A percentile compares a stretch with the other conserved stretches of the same genome.
Evolutionary conservation across 2,888 invertebrate species (phyloP).

Genomic region (Drosophila parthenogenetica): DNA sequence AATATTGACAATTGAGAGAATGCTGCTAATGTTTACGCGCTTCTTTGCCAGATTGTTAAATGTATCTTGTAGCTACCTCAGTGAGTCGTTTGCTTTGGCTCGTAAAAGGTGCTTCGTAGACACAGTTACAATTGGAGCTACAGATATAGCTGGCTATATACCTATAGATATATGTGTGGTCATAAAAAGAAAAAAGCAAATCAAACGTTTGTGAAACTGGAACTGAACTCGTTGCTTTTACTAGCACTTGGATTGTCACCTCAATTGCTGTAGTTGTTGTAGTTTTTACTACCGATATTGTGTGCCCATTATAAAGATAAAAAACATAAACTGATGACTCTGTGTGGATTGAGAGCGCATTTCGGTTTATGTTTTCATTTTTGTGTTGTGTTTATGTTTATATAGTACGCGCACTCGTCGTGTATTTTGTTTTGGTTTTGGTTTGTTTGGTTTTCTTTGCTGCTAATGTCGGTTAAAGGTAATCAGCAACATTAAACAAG

Average conservation of each 20-base stretch:
- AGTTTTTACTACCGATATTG: slow-evolving; percentile 77
- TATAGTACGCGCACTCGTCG: background rate
- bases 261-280: slow-evolving; percentile 67
- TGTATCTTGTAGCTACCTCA: slow-evolving; percentile 64
- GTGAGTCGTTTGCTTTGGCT: slow-evolving; percentile 66
- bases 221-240: slow-evolving; percentile 36
- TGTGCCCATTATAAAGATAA: slow-evolving; percentile 81
- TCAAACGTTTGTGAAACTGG: slow-evolving; percentile 30
- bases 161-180: slow-evolving; percentile 24
- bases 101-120: slow-evolving; percentile 55
- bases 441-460: slow-evolving; percentile 41
- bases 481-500: slow-evolving; percentile 77
- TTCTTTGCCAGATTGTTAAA: slow-evolving; percentile 54
- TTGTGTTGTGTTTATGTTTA: slow-evolving; percentile 10
- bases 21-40: slow-evolving; percentile 63
- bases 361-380: slow-evolving; percentile 13
- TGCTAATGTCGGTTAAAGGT: slow-evolving; percentile 67
- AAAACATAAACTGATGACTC: slow-evolving; percentile 42
- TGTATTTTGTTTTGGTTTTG: slow-evolving; percentile 46
- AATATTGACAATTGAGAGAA: slow-evolving; percentile 66
- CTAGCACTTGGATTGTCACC: slow-evolving; percentile 65
- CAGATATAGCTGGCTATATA: slow-evolving; percentile 11
- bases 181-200: slow-evolving; percentile 48
- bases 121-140: slow-evolving; percentile 14
- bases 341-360: slow-evolving; percentile 45